phyloP scores from a whole-genome alignment of 2,888 invertebrate species.

The Diarsia mendica region DNA sequence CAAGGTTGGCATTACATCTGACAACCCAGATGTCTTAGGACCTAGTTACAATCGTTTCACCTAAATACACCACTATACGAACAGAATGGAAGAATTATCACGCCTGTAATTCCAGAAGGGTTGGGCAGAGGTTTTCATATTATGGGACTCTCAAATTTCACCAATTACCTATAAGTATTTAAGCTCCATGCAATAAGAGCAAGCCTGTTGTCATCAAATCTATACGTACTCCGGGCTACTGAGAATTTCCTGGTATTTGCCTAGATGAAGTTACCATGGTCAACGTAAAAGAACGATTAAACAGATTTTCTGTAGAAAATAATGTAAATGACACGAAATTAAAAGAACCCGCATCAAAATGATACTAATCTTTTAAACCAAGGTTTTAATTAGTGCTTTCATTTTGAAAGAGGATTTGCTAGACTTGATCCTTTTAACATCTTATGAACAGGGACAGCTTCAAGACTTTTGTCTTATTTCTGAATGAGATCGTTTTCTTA shows the following conservation, averaged over 20 bases:
- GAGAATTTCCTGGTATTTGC: neutral
- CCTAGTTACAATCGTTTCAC: slow-evolving; percentile 46
- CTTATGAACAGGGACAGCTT: neutral
- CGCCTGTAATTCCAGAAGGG: neutral
- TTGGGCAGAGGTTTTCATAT: neutral
- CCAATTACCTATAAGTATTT: too few relatives aligned
- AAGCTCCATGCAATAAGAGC: neutral
- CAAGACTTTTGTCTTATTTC: neutral
- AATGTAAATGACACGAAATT: neutral
- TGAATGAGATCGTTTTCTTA: too few relatives aligned
- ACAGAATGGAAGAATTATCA: neutral
- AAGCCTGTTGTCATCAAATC: neutral
- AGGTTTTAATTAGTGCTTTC: slow-evolving; percentile 18
- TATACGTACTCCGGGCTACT: neutral
- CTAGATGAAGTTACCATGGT: neutral
- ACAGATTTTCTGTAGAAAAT: neutral
- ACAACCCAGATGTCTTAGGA: slow-evolving; percentile 49
- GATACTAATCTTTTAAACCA: neutral
- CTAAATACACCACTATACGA: slow-evolving; percentile 9
- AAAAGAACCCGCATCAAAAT: neutral
- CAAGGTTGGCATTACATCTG: slow-evolving; percentile 48
- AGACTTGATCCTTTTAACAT: slow-evolving; percentile 20
- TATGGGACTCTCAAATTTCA: too few relatives aligned
- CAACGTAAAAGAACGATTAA: neutral
- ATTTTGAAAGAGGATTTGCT: slow-evolving; percentile 16